Evolutionary conservation across 23 tunicate species (phyloP), one percentile per base, ranked within the genome.

Genomic region (Halocynthia roretzi): DNA sequence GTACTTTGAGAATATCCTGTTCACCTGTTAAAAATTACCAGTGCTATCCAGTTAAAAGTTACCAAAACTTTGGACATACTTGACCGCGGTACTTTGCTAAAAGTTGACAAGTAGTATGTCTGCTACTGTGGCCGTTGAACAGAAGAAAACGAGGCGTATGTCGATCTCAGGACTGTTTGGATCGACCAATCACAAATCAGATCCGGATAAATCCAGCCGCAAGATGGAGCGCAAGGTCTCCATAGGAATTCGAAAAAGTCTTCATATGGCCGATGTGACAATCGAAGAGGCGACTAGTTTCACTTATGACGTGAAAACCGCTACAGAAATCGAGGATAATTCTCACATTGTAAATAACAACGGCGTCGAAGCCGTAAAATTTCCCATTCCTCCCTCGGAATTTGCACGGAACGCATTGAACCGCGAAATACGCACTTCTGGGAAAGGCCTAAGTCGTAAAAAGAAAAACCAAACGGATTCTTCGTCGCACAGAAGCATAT

Each of bases 191-290:
- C 19, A 11, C 18, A 11, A 44, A 44, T 12, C 71, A 12, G 44
- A 31, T 31, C 44, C 44, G 44, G 4, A 31, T 31, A 31, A 31
- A 31, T 31, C 44, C 44, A 31, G 44, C 44, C 44, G 44, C 44
- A 74, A 74, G 31, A 53, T 21, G 15, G 78, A 74, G 31, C 78
- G 78, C 62, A 74, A 74, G 56, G 78, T 74, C 31, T 53, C 78
- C 31, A 50, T 74, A 54, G 78, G 55, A 50, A 74, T 64, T 8
- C 70, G 70, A 15, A 40, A 65, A 65, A 52, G 56, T 52, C 21
- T 70, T 23, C 54, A 70, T 48, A 62, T 64, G 64, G 50, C 19
- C 10, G 62, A 74, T 64, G 78, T 74, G 64, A 54, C 56, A 15
- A 74, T 74, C 62, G 78, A 74, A 56, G 78, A 74, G 21, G 78